Conservation (phyloP, 2,113 vertebrate genomes). For the Bufo gargarizans region DNA sequence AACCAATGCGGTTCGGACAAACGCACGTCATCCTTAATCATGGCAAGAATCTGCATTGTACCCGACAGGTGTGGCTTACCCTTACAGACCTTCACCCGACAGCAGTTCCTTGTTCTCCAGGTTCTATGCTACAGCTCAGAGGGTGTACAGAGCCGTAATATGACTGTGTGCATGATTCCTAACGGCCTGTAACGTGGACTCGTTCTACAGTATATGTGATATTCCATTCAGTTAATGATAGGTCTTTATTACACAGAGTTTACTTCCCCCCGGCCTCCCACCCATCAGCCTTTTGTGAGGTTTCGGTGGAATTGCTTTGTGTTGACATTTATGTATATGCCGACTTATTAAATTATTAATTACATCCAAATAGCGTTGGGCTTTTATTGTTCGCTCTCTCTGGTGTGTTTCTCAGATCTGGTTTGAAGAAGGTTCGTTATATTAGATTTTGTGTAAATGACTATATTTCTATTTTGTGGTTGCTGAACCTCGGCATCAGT, state of each 20-base stretch:
- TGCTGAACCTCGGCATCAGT: neutral
- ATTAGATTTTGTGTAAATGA: neutral
- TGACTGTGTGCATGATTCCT: neutral
- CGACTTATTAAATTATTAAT: slow-evolving; percentile 25
- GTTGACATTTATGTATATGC: slow-evolving; percentile 24
- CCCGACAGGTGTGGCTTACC: too few relatives aligned
- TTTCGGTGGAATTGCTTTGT: neutral
- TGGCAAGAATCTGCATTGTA: too few relatives aligned
- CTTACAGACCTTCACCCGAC: too few relatives aligned
- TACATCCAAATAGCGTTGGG: neutral
- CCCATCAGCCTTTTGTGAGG: slow-evolving; percentile 6
- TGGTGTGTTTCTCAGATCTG: neutral
- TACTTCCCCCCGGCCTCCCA: neutral
- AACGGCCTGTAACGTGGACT: neutral
- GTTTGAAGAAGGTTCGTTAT: neutral
- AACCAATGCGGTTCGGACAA: too few relatives aligned
- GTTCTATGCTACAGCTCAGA: neutral
- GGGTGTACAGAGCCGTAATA: neutral
- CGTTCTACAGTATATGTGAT: neutral
- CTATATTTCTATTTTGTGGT: neutral
- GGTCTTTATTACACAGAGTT: neutral
- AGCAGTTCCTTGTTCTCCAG: neutral
- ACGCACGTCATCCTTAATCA: too few relatives aligned
- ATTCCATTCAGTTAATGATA: neutral
- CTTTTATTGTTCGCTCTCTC: neutral